Base-by-base conservation (phyloP, 2,113 vertebrate genomes). In the Campylomormyrus numenius region DNA sequence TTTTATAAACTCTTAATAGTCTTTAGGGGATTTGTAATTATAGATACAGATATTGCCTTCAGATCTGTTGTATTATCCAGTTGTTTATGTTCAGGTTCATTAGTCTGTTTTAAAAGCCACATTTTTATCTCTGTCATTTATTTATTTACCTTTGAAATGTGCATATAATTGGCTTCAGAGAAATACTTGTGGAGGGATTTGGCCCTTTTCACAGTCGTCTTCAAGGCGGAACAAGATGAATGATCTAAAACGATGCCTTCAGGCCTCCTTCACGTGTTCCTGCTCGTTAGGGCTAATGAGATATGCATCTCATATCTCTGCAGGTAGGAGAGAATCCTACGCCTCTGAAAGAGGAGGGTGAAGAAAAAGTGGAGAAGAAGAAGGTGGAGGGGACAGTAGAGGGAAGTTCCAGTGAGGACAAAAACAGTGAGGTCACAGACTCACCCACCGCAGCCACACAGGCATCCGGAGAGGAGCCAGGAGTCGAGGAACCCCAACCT, bases 251-350 rank as follows among this genome's bases (percentile, higher is more conserved):
- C 1, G 31, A 80, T 19, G 74, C 31, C 74, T 80, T 42, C 35
- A 80, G 74, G 74, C 31, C 21, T n/a, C 39, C 45, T 88, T 89
- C 88, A 31, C 17, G 53, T 48, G 31, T 85, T 39, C 85, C 39
- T 83, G 74, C 84, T 90, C 39, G 7, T 62, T 92, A 74, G 27
- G 53, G 6, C 15, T 19, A 83, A 66, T 87, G 70, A 91, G 89
- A 89, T 84, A 17, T 85, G 77, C 53, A 89, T 62, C 27, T 70
- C 10, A 3, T 89, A n/a, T 50, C 87, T 88, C 27, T 87, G 10
- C 70, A 96, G 94, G 91, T 95, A 89, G 92, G 93, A 85, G 58
- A 83, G 9, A 70, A 70, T 35, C 24, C 50, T 45, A 49, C 15
- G 24, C 24, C 85, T 45, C 24, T 49, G 89, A 11, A 85, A 53